phyloP scores from a whole-genome alignment of 2,888 invertebrate genomes.

The Dendrolimus houi region DNA sequence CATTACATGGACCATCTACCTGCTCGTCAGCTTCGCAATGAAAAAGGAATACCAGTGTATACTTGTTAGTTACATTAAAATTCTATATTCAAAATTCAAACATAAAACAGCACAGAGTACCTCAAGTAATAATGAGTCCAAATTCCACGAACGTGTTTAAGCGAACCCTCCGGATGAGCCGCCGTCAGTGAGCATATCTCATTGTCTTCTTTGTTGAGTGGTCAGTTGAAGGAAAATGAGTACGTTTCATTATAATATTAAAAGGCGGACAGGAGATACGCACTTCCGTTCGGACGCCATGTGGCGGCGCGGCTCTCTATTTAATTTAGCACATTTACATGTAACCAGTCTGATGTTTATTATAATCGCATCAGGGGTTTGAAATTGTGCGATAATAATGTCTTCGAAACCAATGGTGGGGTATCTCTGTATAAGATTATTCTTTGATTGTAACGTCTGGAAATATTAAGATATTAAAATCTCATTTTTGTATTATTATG shows the following conservation, averaged over 20 bases:
- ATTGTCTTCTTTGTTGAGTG: conserved; percentile 67
- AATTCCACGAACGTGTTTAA: conserved; percentile 30
- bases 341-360: conserved; percentile 27
- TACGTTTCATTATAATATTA: conserved; percentile 66
- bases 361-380: conserved; percentile 22
- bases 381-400: conserved; percentile 21
- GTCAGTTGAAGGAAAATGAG: conserved; percentile 67
- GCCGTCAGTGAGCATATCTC: conserved; percentile 49
- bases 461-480: no score
- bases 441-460: not conserved
- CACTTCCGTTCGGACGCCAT: conserved; percentile 67
- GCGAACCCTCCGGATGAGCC: conserved; percentile 53
- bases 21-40: no score
- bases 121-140: conserved; percentile 14
- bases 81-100: not conserved
- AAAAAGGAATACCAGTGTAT: no score
- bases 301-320: conserved; percentile 44
- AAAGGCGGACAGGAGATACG: conserved; percentile 69
- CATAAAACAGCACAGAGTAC: conserved; percentile 1
- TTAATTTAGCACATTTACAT: conserved; percentile 24
- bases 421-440: conserved; percentile 4
- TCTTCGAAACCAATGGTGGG: conserved; percentile 9
- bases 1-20: no score
- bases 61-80: not conserved
- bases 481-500: no score